Base-by-base conservation (phyloP, 2,797 vertebrate species). In the Paguma larvata region DNA sequence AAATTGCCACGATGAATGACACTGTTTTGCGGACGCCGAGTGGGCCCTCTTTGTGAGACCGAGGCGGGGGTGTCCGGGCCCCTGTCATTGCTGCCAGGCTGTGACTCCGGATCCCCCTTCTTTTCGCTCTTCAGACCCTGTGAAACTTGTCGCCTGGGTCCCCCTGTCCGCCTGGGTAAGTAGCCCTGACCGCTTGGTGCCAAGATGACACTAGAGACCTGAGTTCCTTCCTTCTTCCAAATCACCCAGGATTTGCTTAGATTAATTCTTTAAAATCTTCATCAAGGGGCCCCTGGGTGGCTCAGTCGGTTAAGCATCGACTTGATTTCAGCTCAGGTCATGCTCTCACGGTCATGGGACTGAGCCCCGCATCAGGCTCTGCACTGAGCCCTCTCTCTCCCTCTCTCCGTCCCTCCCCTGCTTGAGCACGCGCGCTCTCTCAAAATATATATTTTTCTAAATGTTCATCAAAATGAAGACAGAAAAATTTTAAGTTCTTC, bases 1-100 rank as follows among this genome's bases (percentile, higher is more conserved):
- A 11, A 89, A 27, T 68, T 48, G n/a, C n/a, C 59, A 56, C 21
- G 21, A 70, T 30, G 56, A 23, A 23, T 21, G 56, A 59, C 56
- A n/a, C 27, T 13, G 48, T 34, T 77, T 30, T 15, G 0, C 23
- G 12, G 85, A 70, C 16, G 6, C 18, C 3, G n/a, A 41, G 21
- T 3, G 13, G 78, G 27, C 70, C 53, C 27, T 27, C n/a, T 53
- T 38, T 0, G 0, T 0, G 16, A 13, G 27, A 70, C 1, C 0
- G 27, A 38, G 32, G 27, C 1, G n/a, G 21, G 32, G 16, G 16
- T 3, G 3, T 46, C 46, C 12, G 11, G 32, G n/a, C 12, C 72
- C 10, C 19, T 3, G 5, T 87, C 84, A 13, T 0, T 16, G 13
- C 10, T 38, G 32, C 67, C 38, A 32, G 15, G 56, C 25, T 53